These are phyloP conservation scores for Sander vitreus DNA, from an alignment of 2,113 vertebrate genomes.

Conservation along the genomic window DNA sequence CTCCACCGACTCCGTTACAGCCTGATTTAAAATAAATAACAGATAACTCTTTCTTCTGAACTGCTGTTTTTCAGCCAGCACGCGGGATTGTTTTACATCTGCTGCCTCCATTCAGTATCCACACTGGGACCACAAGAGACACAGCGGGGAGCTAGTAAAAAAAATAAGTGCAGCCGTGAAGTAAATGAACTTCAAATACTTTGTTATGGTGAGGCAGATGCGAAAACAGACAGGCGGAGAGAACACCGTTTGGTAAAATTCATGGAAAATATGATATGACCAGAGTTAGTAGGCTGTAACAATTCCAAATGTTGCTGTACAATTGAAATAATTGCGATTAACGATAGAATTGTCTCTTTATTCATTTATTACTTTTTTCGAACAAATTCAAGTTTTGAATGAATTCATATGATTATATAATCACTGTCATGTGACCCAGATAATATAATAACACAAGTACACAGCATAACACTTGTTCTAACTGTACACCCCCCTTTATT, in stretches of 20 bases:
- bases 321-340: no score
- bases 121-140: conserved; percentile 51
- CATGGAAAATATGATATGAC: conserved; percentile 51
- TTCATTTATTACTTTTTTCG: no score
- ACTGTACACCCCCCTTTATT: no score
- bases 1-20: conserved; percentile 49
- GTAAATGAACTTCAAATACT: conserved; percentile 53
- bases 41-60: conserved; percentile 33
- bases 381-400: no score
- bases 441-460: no score
- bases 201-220: conserved; percentile 38
- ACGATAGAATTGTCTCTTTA: no score
- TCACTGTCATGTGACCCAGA: no score
- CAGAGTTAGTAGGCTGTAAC: no score
- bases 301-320: no score
- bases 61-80: conserved; percentile 29
- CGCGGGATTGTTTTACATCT: conserved; percentile 62
- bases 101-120: conserved; percentile 59
- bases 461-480: no score
- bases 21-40: conserved; percentile 70
- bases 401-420: no score
- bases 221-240: conserved; percentile 9
- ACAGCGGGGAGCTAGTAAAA: conserved; percentile 56
- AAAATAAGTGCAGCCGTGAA: conserved; percentile 47
- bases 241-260: conserved; percentile 38